Base-by-base conservation (phyloP, 2,888 invertebrate genomes). In the Lumbricus terrestris region DNA sequence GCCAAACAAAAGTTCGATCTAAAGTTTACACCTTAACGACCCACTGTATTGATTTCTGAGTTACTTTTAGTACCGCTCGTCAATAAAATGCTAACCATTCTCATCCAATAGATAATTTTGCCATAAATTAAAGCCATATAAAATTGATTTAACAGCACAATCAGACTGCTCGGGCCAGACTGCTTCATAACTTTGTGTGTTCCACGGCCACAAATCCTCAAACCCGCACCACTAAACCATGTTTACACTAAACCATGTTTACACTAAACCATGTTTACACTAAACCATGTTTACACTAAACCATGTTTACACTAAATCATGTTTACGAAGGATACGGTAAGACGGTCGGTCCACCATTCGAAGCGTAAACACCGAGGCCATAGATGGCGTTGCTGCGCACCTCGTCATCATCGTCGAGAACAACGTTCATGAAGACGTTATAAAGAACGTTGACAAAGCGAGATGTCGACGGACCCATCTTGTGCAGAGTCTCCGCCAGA, bases 301-400 rank as follows among this genome's bases (percentile, higher is more conserved):
- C 69, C 16, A n/a, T 0, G n/a, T 29, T 3, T 2, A 16, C 23
- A 29, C 16, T 1, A 0, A n/a, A 4, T n/a, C 29, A 1, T 11
- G 6, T 2, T n/a, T 11, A 0, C 0, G 35, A 85, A 85, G 37
- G 85, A 85, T 85, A 85, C 85, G 85, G 37, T 6, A 85, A 13
- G 13, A 90, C 90, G 15, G 93, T 92, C 82, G 93, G 93, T 35
- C 93, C 96, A 89, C 96, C 96, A 94, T 96, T 96, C 29, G 96
- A 94, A 88, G 96, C 96, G 93, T 97, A 95, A 93, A 97, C 97
- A 6, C 97, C 97, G 89, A 97, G 95, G 34, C 97, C 97, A 94
- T 96, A 97, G 88, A 97, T 96, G 0, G 97, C 96, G 95, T 97
- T 97, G 93, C 97, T 97, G 90, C 97, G 96, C 0, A 97, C 97